Evolutionary conservation across 2,113 vertebrate genomes (phyloP), one percentile per base, ranked within the genome.

Genomic region (Mustela nigripes): DNA sequence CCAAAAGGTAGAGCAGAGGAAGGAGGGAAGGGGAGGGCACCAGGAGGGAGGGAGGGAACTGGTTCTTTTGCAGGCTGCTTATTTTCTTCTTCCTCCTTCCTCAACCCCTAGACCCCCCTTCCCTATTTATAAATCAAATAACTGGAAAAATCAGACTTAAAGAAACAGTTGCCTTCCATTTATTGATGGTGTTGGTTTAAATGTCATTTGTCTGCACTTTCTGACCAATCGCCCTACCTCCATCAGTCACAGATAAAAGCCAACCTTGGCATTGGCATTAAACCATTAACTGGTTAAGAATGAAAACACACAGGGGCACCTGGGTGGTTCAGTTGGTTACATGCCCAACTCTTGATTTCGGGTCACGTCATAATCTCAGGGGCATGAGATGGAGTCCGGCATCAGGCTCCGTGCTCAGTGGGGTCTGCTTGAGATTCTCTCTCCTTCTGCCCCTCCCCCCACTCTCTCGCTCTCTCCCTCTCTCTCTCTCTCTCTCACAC

Each of bases 131-230:
- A 58, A 92, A 88, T 45, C 74, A 65, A 18, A 0, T 74, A 62
- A 84, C 50, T 94, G 74, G 71, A 31, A 63, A 92, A 83, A 50
- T 33, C 78, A 71, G 74, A 53, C 93, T 71, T 89, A 85, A 82
- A 83, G 69, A 74, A 63, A 78, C 1, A 67, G 24, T 91, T 91
- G 45, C 80, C 65, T 90, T 79, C 21, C 15, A 45, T 60, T 82
- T 96, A 83, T 58, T 71, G 91, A n/a, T 73, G 28, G 74, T n/a
- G 28, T 80, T 82, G 83, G 42, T 28, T 94, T 88, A 56, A 90
- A 92, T 3, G 10, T 26, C 82, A 28, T 83, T 86, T 56, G 39
- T 67, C 62, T 90, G 39, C 74, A 81, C 36, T 91, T 82, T 92
- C 6, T 58, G 28, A 65, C 36, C 50, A 39, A 69, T 67, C 58